Percentiles rank a stretch among this genome's conserved stretches.
Conservation (phyloP, 2,888 invertebrate species). For the Empis livida region DNA sequence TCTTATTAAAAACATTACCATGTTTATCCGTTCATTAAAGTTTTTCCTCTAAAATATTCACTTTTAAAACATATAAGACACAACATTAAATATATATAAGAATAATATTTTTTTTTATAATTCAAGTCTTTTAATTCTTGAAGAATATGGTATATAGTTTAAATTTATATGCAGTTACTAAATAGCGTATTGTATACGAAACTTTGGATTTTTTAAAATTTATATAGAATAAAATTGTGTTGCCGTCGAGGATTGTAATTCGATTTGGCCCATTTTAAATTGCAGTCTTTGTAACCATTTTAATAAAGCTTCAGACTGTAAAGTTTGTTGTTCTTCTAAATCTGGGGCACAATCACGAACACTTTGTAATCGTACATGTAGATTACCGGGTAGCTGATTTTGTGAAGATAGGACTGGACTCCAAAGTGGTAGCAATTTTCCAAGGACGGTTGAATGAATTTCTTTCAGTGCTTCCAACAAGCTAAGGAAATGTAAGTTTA, state of each 20-base stretch:
- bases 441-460: slow-evolving; percentile 84
- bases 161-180: slow-evolving; percentile 1
- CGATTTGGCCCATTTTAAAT: slow-evolving; percentile 97
- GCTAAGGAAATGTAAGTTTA: slow-evolving; percentile 91
- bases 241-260: slow-evolving; percentile 83
- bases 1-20: neutral
- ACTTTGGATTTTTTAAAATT: slow-evolving; percentile 10
- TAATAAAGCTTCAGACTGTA: slow-evolving; percentile 41
- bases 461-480: slow-evolving; percentile 90
- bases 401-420: slow-evolving; percentile 91
- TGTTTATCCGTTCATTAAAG: too few relatives aligned
- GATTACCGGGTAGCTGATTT: slow-evolving; percentile 79
- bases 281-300: slow-evolving; percentile 87
- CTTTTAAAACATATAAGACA: too few relatives aligned
- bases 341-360: slow-evolving; percentile 68
- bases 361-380: slow-evolving; percentile 73
- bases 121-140: slow-evolving; percentile 3
- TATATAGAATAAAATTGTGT: slow-evolving; percentile 76
- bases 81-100: too few relatives aligned
- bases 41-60: too few relatives aligned
- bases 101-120: neutral
- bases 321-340: slow-evolving; percentile 32
- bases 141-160: too few relatives aligned
- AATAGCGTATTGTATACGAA: slow-evolving; percentile 5
- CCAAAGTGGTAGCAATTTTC: slow-evolving; percentile 90